Evolutionary conservation across 2,113 vertebrate genomes (phyloP), one percentile per base, ranked within the genome.

Genomic region (Ameiurus melas): DNA sequence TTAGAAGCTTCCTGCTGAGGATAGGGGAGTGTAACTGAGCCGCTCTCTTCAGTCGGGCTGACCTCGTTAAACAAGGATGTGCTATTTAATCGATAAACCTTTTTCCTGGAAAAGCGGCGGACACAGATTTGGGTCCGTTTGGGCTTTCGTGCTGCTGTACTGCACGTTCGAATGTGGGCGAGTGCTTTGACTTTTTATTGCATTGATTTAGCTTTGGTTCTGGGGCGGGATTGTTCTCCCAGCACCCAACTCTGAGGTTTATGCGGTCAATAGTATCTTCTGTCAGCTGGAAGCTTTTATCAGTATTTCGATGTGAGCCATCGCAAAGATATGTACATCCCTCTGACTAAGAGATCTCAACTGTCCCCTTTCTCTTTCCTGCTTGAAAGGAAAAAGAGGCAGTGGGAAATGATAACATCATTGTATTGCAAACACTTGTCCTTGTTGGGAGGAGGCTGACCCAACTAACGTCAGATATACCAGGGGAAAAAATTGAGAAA

Each of bases 401-500:
- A 10, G 22, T 64, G 82, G 68, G 55, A 36, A 77, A 71, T 25
- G 88, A 90, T 75, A 64, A 66, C 79, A 90, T 87, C 75, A 71
- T 68, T 66, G 83, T 30, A 73, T 51, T 30, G 55, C n/a, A 81
- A 86, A 86, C 87, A 86, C 58, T 10, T 79, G 60, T 83, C 60
- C 68, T 20, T 17, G 55, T 82, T 47, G 19, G 77, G 83, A 85
- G 53, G 43, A 84, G 9, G 53, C 81, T 83, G 47, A 75, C 39
- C 81, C 79, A 78, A 33, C 77, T 87, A 71, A 79, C 82, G 47
- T 73, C 47, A 25, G 12, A 79, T 53, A 47, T 68, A 82, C 70
- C 25, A 27, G n/a, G 4, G 17, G 19, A 78, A 30, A 25, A n/a
- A n/a, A 55, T 73, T 1, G 47, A 83, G 33, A 84, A 27, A 57